These are phyloP conservation scores for Odontocolon sp. DNA, from an alignment of 2,888 invertebrate species.

Conservation along the genomic window DNA sequence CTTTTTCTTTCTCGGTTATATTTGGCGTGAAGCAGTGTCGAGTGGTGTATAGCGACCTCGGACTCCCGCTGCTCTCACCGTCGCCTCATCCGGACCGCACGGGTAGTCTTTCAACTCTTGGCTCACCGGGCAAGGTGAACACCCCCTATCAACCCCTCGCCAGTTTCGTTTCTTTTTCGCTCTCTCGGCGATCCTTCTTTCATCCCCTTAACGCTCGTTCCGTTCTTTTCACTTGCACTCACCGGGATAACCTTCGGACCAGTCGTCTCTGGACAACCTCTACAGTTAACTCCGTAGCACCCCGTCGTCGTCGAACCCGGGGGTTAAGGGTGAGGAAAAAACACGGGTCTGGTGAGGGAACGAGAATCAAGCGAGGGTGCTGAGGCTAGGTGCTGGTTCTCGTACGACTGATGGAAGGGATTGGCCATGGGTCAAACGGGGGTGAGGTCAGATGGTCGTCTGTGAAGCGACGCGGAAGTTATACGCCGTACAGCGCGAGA, in stretches of 20 bases:
- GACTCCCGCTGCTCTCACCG: conserved; percentile 4
- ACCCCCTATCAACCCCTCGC: background rate
- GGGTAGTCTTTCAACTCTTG: conserved; percentile 4
- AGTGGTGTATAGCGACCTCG: background rate
- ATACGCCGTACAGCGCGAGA: conserved; percentile 42
- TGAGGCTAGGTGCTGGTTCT: no score
- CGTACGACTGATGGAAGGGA: conserved; percentile 61
- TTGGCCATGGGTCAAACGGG: conserved; percentile 67
- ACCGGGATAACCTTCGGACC: background rate
- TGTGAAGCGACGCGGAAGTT: conserved; percentile 71
- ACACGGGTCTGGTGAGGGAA: conserved; percentile 59
- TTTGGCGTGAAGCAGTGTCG: background rate
- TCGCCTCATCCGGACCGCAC: background rate
- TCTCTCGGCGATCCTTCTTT: background rate
- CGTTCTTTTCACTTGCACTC: conserved; percentile 10
- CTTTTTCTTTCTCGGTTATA: no score
- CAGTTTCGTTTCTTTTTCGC: background rate
- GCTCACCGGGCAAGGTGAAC: background rate
- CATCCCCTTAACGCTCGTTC: conserved; percentile 56
- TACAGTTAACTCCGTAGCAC: conserved; percentile 1
- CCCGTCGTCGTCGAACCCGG: background rate
- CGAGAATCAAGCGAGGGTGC: conserved; percentile 13
- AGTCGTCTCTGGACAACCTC: background rate
- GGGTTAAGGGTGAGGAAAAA: conserved; percentile 69
- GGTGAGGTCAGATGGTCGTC: conserved; percentile 59